Evolutionary conservation across 2,797 vertebrate genomes (phyloP), one percentile per base, ranked within the genome.

Genomic region (Phoebastria nigripes): DNA sequence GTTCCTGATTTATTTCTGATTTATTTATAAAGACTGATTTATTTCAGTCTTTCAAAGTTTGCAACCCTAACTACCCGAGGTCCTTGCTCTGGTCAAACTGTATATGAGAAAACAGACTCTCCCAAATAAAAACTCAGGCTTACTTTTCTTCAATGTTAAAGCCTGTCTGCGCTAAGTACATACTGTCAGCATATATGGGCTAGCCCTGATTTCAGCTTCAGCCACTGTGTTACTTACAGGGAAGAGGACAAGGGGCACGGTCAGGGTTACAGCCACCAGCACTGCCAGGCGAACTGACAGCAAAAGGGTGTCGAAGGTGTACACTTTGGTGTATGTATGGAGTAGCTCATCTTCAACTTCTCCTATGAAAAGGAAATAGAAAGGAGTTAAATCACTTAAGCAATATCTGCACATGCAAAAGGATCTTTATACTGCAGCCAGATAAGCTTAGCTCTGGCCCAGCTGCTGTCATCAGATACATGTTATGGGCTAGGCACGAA

Each of bases 161-260:
- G 41, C 31, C 41, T 79, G 25, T 25, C 46, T 83, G 39, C 73
- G 51, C n/a, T 72, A 51, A 35, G 39, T n/a, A 33, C 20, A 5
- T 47, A 28, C 19, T 37, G 17, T 8, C 24, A 35, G 39, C 7
- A 35, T 26, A 17, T 24, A 41, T 0, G 3, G 16, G 46, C 28
- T 56, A 79, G 35, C 13, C 69, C 42, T 3, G 9, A 28, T 33
- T 95, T 92, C 41, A 85, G 59, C 67, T 67, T 66, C 42, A 35
- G 72, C 67, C 79, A 24, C 25, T 33, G 4, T 41, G 6, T 56
- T 97, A 99, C 99, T 99, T 96, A 99, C 99, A 1, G 99, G 99
- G 78, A 99, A 99, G 31, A 99, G 98, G 78, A 99, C 99, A 35
- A 99, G 99, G 91, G 99, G 99, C 59, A 99, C 99, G 0, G 99